phyloP scores from a whole-genome alignment of 2,888 invertebrate genomes.

The Platycnemis pennipes region DNA sequence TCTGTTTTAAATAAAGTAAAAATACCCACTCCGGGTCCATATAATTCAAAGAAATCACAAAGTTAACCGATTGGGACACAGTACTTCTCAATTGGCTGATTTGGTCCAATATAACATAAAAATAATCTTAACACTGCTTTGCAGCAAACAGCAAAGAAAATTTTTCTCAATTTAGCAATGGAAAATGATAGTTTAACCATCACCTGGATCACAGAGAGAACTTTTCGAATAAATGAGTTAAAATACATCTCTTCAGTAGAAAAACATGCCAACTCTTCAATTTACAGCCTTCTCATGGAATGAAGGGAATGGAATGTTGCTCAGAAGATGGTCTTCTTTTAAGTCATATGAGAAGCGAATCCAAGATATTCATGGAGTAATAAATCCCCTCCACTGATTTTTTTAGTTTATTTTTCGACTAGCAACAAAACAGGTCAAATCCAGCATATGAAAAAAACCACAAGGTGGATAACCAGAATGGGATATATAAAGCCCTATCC shows the following conservation, averaged over 20 bases:
- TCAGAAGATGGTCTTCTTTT: not conserved
- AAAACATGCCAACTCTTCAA: not conserved
- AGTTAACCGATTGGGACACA: not conserved
- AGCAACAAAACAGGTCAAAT: constrained; percentile 39
- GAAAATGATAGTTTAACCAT: not conserved
- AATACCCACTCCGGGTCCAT: not conserved
- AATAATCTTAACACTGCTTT: not conserved
- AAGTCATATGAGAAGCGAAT: not conserved
- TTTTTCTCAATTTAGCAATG: not conserved
- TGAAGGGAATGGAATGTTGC: constrained; percentile 45
- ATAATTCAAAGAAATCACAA: not conserved
- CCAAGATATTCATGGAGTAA: not conserved
- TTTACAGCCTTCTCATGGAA: constrained; percentile 21
- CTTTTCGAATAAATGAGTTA: not conserved
- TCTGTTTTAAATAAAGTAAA: not conserved
- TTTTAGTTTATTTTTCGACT: constrained; percentile 24
- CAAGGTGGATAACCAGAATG: not conserved
- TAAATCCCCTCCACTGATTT: not conserved
- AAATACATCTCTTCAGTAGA: not conserved
- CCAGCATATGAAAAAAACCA: constrained; percentile 24
- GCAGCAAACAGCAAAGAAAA: not conserved
- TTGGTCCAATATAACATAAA: not conserved
- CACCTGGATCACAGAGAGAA: constrained; percentile 5
- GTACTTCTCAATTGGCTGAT: not conserved
- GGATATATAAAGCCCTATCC: not conserved